Base-by-base conservation (phyloP, 2,797 vertebrate genomes). In the Yasuhikotakia modesta region DNA sequence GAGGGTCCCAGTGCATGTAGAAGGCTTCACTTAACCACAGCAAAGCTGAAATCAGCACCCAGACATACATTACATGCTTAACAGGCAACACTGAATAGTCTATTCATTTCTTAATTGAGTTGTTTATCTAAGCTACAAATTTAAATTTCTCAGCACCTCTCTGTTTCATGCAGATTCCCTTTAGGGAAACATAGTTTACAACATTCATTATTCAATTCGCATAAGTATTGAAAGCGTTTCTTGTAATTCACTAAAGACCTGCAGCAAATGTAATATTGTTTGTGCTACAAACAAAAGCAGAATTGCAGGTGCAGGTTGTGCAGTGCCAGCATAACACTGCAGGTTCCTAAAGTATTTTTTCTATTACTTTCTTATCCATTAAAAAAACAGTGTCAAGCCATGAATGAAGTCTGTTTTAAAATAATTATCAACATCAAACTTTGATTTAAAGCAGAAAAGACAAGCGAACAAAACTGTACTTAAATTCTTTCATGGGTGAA, bases 41-140 rank as follows among this genome's bases (percentile, higher is more conserved):
- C 43, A 73, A 30, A 43, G 79, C 45, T 55, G 50, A 78, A 68
- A 39, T 57, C 67, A 61, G 66, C n/a, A 61, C 45, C 55, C 39
- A 57, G 13, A 32, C 46, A 52, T 35, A 43, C 57, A 57, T 53
- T 70, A 27, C 67, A 57, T 57, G 53, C 53, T 57, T 57, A 52
- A 66, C 30, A 50, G 57, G 48, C 45, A 57, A 2, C 30, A 2
- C 43, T 19, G 22, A 63, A 73, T 66, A 24, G 32, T 66, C 57
- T 66, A 72, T 73, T 32, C 21, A 79, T n/a, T 46, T 53, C 67
- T 50, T 55, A 73, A 65, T 60, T 72, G 32, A 73, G 67, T 73
- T 19, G 14, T 61, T 5, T 35, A 32, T 39, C n/a, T 60, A 27
- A 27, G 4, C 24, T 24, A 60, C 22, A 60, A 16, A 16, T 58